phyloP scores from a whole-genome alignment of 2,888 invertebrate species.

The Aphelenchoides bicaudatus region DNA sequence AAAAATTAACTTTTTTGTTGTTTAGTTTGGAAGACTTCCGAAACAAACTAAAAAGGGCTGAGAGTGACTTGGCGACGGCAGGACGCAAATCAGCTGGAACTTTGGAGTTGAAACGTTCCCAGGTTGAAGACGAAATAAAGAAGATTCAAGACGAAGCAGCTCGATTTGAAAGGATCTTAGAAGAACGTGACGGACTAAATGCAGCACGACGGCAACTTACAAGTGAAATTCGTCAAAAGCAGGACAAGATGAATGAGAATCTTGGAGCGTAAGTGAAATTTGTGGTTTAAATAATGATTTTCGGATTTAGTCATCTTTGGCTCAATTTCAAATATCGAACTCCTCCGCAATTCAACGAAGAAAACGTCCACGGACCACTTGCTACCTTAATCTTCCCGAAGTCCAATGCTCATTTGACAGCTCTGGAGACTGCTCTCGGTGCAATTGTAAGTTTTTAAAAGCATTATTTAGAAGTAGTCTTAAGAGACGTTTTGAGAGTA shows the following conservation, averaged over 20 bases:
- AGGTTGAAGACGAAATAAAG: neutral
- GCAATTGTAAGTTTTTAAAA: conserved; percentile 69
- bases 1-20: too few relatives aligned
- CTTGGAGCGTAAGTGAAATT: too few relatives aligned
- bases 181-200: conserved; percentile 4
- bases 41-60: conserved; percentile 26
- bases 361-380: conserved; percentile 29
- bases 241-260: neutral
- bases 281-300: too few relatives aligned
- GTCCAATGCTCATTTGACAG: conserved; percentile 71
- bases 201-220: neutral
- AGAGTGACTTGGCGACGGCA: conserved; percentile 42
- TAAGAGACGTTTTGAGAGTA: too few relatives aligned
- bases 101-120: neutral
- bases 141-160: conserved; percentile 8
- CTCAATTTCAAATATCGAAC: conserved; percentile 30
- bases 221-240: neutral
- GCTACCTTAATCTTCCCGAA: conserved; percentile 70
- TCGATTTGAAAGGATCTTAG: conserved; percentile 30
- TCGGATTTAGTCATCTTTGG: conserved; percentile 23
- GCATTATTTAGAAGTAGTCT: neutral
- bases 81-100: neutral
- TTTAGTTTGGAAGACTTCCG: conserved; percentile 11
- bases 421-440: conserved; percentile 81
- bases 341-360: conserved; percentile 33